Percentiles rank a stretch among this genome's conserved stretches.
These are phyloP conservation scores for Drosophila equinoxialis DNA, from an alignment of 1,140 invertebrate species.

Conservation along the genomic window DNA sequence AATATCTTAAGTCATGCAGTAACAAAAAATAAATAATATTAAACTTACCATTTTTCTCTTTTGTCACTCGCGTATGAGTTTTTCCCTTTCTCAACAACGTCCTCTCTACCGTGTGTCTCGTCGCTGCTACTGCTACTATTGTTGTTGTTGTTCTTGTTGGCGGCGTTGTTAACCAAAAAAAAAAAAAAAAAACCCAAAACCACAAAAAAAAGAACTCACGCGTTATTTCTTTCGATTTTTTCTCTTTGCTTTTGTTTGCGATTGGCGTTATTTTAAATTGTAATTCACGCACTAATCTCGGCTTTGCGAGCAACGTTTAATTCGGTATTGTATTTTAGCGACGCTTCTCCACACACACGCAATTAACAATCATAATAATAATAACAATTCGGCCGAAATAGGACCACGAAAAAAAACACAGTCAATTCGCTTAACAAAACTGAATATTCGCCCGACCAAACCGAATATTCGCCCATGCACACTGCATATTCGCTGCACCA, in stretches of 20 bases:
- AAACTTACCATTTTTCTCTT: slow-evolving; percentile 16
- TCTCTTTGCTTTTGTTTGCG: not conserved
- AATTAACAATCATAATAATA: slow-evolving; percentile 17
- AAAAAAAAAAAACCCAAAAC: slow-evolving; percentile 5
- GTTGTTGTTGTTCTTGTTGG: slow-evolving; percentile 21
- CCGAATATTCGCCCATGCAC: no score
- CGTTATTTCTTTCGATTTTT: slow-evolving; percentile 15
- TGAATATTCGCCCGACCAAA: no score
- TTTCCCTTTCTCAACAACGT: not conserved
- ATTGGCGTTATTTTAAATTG: slow-evolving; percentile 1
- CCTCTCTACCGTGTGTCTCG: not conserved
- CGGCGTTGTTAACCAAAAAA: slow-evolving; percentile 15
- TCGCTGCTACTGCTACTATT: not conserved
- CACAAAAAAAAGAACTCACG: slow-evolving; percentile 14
- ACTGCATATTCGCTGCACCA: no score
- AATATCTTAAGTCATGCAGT: slow-evolving; percentile 16
- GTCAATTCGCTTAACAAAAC: no score
- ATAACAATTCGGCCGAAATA: slow-evolving; percentile 8
- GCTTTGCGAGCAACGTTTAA: not conserved
- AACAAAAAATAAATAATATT: slow-evolving; percentile 1
- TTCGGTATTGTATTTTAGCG: slow-evolving; percentile 5
- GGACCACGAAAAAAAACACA: no score
- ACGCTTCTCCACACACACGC: slow-evolving; percentile 10
- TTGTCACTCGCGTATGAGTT: not conserved
- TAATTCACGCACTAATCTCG: slow-evolving; percentile 7